phyloP scores from a whole-genome alignment of 1,140 invertebrate genomes.

The Drosophila kepulauana region DNA sequence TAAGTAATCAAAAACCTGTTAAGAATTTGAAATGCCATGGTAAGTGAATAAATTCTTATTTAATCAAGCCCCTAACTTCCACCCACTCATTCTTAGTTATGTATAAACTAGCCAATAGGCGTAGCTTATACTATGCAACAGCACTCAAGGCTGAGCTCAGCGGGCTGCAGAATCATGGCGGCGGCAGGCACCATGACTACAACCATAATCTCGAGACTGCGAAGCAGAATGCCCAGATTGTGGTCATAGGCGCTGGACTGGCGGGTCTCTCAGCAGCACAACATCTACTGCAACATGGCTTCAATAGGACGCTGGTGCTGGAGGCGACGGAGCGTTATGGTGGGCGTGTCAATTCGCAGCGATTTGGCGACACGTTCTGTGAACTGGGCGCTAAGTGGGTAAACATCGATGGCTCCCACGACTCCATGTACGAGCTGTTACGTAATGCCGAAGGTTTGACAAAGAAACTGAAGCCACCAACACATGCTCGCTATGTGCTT shows the following conservation, averaged over 20 bases:
- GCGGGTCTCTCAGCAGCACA: conserved; percentile 91
- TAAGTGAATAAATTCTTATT: conserved; percentile 29
- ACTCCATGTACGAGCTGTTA: conserved; percentile 75
- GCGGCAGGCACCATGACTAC: conserved; percentile 6
- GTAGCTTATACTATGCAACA: conserved; percentile 71
- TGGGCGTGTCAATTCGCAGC: conserved; percentile 90
- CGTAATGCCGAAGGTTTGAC: conserved; percentile 61
- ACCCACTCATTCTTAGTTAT: conserved; percentile 35
- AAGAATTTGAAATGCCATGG: conserved; percentile 62
- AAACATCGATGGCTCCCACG: conserved; percentile 67
- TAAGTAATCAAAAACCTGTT: conserved; percentile 6
- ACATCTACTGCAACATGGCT: conserved; percentile 88
- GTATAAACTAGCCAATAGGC: conserved; percentile 61
- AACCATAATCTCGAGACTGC: conserved; percentile 56
- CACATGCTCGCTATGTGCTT: conserved; percentile 48
- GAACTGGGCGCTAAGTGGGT: conserved; percentile 89
- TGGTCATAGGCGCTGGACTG: conserved; percentile 91
- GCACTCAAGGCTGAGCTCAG: conserved; percentile 60
- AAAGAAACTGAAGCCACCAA: conserved; percentile 63
- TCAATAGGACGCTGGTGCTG: conserved; percentile 89
- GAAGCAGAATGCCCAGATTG: conserved; percentile 86
- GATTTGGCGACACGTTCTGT: conserved; percentile 89
- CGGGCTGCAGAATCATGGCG: conserved; percentile 26
- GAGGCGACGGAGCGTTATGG: conserved; percentile 92
- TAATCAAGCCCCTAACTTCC: not conserved